These are phyloP conservation scores for Apus apus DNA, from an alignment of 2,113 vertebrate species.

Conservation along the genomic window DNA sequence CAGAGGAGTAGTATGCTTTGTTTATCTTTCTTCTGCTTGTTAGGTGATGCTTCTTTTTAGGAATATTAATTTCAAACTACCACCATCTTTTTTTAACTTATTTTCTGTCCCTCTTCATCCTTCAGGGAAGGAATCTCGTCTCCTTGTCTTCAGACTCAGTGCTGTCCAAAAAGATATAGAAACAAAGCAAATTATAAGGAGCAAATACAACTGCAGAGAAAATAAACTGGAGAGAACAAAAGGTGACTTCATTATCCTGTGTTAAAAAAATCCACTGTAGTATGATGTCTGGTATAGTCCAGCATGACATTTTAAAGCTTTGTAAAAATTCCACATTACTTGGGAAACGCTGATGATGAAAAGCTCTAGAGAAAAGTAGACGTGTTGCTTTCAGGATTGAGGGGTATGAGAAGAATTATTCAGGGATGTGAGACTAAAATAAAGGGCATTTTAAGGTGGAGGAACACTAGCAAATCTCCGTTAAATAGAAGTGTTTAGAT, in stretches of 20 bases:
- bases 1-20: not conserved
- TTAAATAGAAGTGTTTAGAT: not conserved
- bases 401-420: not conserved
- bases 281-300: not conserved
- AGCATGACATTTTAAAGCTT: not conserved
- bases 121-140: conserved; percentile 92
- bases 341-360: not conserved
- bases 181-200: conserved; percentile 80
- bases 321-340: not conserved
- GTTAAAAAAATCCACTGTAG: not conserved
- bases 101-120: not conserved
- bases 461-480: not conserved
- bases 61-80: not conserved
- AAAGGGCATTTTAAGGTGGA: not conserved
- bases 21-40: not conserved
- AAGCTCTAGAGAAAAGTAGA: not conserved
- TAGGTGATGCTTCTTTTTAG: not conserved
- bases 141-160: conserved; percentile 92
- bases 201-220: conserved; percentile 91
- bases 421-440: not conserved
- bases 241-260: conserved; percentile 74
- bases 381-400: not conserved
- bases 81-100: not conserved
- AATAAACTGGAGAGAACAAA: conserved; percentile 98
- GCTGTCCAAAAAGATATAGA: conserved; percentile 83